Evolutionary conservation across 2,797 vertebrate species (phyloP), one percentile per base, ranked within the genome.

Genomic region (Tragelaphus eurycerus): DNA sequence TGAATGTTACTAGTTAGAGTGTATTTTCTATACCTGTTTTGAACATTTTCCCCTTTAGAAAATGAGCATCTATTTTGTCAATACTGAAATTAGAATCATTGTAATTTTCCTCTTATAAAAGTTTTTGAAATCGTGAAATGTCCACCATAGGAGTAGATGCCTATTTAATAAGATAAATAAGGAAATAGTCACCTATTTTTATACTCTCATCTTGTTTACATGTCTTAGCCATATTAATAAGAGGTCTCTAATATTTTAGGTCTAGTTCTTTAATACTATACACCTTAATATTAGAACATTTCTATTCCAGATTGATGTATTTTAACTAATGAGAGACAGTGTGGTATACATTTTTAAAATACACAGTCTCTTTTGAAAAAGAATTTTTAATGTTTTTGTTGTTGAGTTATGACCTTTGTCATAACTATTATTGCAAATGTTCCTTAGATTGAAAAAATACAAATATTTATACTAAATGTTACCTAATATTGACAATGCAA

Each of bases 381-480:
- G 25, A 0, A 0, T 7, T 52, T 54, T 82, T 25, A 34, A 82
- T 55, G n/a, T 82, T 82, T 82, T 34, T 55, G 50, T 50, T 81
- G 16, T 54, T 34, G 11, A 34, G 19, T 54, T 82, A 15, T 34
- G 50, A 82, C 19, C 27, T 88, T 79, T 71, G 23, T 82, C 21
- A 52, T 57, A 90, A 46, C 15, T 84, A 57, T 87, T 31, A 16
- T 62, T 67, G 6, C 46, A 52, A 27, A 1, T 85, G 10, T 74
- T 16, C 52, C 27, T 81, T 27, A 57, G 43, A 57, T 52, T 92
- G 52, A 67, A 87, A 74, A 85, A 95, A 55, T 46, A 4, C 12
- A 67, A 83, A 79, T 84, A 88, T 74, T 89, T 89, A 48, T 52
- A 16, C 17, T 92, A 95, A 96, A 55, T 93, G 6, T 87, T 96